A percentile compares a stretch with the other conserved stretches of the same genome.
Conservation (phyloP, 2,797 vertebrate genomes). For the Adrianichthys oophorus region DNA sequence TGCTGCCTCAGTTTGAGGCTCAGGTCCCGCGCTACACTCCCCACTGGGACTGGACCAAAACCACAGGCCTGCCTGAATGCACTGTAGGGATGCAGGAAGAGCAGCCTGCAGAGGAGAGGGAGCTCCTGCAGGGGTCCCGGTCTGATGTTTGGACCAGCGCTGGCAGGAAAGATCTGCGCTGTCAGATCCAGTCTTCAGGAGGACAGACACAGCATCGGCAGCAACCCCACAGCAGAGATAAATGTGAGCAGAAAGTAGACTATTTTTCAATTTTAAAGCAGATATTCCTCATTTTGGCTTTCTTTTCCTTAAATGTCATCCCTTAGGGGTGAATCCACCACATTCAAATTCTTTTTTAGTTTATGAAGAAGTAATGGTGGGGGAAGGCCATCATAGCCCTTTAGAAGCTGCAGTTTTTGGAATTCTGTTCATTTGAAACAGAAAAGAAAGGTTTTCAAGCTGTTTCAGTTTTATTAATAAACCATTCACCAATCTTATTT, state of each 20-base stretch:
- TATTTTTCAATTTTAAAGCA: background rate
- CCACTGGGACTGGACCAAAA: conserved; percentile 79
- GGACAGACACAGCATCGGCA: conserved; percentile 50
- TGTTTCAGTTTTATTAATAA: no score
- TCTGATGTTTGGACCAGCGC: conserved; percentile 73
- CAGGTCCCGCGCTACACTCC: conserved; percentile 92
- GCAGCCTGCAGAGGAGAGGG: conserved; percentile 75
- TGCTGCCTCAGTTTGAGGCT: conserved; percentile 86
- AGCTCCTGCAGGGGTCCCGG: conserved; percentile 73
- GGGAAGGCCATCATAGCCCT: no score
- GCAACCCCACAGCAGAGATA: conserved; percentile 79
- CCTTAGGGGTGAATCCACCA: no score
- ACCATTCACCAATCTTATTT: no score
- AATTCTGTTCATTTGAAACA: no score
- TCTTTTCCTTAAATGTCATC: background rate
- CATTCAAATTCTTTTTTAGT: no score
- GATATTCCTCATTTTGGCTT: background rate
- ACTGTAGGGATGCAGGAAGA: conserved; percentile 77
- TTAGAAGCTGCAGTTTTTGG: no score
- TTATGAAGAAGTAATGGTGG: no score
- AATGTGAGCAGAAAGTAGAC: conserved; percentile 79
- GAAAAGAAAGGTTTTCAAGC: no score
- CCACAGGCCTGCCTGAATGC: conserved; percentile 63
- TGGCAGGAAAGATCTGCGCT: conserved; percentile 69
- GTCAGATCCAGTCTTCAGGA: conserved; percentile 42